Evolutionary conservation across 1,140 invertebrate species (phyloP), one percentile per base, ranked within the genome.

Genomic region (Maniola jurtina): DNA sequence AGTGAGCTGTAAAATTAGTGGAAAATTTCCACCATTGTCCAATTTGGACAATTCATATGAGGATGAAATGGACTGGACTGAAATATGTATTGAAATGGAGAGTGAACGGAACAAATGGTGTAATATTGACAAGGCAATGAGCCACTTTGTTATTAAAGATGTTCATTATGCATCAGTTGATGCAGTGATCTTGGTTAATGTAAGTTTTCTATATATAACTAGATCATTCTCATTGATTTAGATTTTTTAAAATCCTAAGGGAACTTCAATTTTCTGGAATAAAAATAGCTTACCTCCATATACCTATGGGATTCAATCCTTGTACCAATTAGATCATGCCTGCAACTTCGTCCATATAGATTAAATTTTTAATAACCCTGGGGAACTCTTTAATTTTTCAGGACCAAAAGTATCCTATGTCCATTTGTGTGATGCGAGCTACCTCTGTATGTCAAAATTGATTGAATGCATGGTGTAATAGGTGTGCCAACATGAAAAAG

Each of bases 81-180:
- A 81, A 48, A 72, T 88, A n/a, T 91, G 85, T 73, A 73, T 90
- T 34, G 83, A 90, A 60, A 88, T 91, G 64, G 81, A 88, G 66
- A 67, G 74, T 55, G 83, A 91, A 40, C 80, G 73, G 64, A 77
- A 75, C 36, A 82, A 86, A 73, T 92, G 90, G 90, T 76, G 56
- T 42, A 81, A 90, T 79, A 79, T 84, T n/a, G 71, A 81, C 5
- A 73, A 82, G 33, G 84, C 76, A 56, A 87, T 79, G 66, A 81
- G 70, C 66, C 89, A 91, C 68, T 76, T 89, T 42, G 80, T 88
- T 33, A 76, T 89, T 15, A 88, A 89, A 72, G 83, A 90, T 79
- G 81, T 84, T 0, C 91, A 91, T 77, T 87, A 82, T 81, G 89
- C 91, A 45, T 87, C 89, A 54, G 87, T 92, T 9, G 89, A 92